Evolutionary conservation across 1,140 invertebrate genomes (phyloP), one percentile per base, ranked within the genome.

Genomic region (Caenorhabditis tropicalis): DNA sequence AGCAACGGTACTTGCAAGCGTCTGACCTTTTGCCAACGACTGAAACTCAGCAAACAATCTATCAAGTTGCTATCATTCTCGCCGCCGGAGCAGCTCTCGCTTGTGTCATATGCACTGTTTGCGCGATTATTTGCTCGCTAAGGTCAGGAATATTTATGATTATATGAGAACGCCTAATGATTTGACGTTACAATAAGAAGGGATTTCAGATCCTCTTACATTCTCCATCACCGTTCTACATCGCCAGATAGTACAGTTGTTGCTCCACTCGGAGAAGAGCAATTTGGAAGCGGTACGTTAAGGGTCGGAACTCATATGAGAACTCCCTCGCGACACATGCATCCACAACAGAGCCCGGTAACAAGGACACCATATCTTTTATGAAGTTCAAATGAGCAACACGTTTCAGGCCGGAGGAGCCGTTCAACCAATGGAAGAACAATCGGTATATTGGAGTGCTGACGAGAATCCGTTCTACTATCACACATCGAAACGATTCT

Each of bases 391-490:
- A 16, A 3, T 46, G 16, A 29, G 21, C 7, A 10, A n/a, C 10
- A 19, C 15, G n/a, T 48, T 65, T 80, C 60, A 29, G 89, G 88
- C 88, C 79, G 81, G 65, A 74, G 65, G 65, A 74, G 65, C 6
- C 65, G 15, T 74, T 43, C 65, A 74, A 43, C 87, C 89, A 21
- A 89, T 91, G 81, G 89, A 90, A 82, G 89, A 90, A 81, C 89
- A 90, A 81, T 90, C 91, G 9, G 83, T 91, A 2, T 91, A 91
- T 65, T 91, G 90, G 90, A 89, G 87, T 36, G 90, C 90, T 21
- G 90, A 91, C 60, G 90, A 91, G 65, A 91, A 91, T 87, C 90
- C 90, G 7, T 90, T 91, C 56, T 88, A 91, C 65, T 91, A 90
- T 79, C 90, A 90, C 48, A 88, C 89, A 27, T 91, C 90, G 19